Base-by-base conservation (phyloP, 1,140 invertebrate genomes). In the Neotoxoptera formosana region DNA sequence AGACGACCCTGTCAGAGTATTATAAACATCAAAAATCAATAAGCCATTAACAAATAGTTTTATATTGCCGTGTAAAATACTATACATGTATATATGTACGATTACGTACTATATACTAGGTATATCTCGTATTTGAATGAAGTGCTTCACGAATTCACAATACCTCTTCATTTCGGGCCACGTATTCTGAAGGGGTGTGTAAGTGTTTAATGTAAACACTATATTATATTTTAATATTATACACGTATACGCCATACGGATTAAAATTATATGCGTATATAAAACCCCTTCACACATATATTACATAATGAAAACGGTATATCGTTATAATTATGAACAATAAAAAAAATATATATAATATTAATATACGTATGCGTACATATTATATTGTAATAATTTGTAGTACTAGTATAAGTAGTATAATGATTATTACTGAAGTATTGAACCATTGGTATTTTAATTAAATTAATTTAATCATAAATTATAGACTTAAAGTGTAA, bases 151-250 rank as follows among this genome's bases (percentile, higher is more conserved):
- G 36, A 89, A 51, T 89, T 89, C 34, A 89, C 87, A 89, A 89
- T 89, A 53, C 48, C 51, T 89, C 87, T 89, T 89, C 87, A 89
- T 89, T 89, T 89, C 34, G 51, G 48, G 51, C 48, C 48, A 56
- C 34, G 87, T 56, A 89, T 89, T 53, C 34, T 56, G 87, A 89
- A 89, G 48, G 48, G 87, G 87, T 87, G 34, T 88, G 14, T 89
- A 89, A 89, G 87, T 89, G 87, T 89, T 89, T 89, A 51, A 87
- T 87, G 86, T 87, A 89, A 89, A 89, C 87, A 89, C n/a, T n/a
- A 76, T 76, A 76, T n/a, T 67, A 67, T 67, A 67, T 67, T 67
- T n/a, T 67, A 53, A 53, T n/a, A 30, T 87, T 87, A 36, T 89
- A n/a, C 21, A 17, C 11, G 47, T 87, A 48, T 87, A 45, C 30